Evolutionary conservation across 2,113 vertebrate species (phyloP).

Genomic region (Xenotilapia flavipinnis): DNA sequence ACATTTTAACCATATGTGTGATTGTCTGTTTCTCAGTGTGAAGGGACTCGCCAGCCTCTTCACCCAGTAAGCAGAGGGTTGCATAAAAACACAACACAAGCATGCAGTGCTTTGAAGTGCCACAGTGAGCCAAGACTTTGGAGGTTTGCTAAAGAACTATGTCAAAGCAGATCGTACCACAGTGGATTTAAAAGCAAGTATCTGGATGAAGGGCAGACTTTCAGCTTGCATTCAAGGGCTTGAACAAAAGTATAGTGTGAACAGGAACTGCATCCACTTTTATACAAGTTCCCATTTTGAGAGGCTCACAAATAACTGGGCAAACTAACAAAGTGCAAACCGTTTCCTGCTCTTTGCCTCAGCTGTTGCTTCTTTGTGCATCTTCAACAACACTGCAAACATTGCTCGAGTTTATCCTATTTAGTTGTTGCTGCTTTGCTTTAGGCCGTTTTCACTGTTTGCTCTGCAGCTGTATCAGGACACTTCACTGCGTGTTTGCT

Average conservation of each 20-base stretch:
- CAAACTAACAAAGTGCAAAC: not conserved
- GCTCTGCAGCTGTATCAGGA: not conserved
- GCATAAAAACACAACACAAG: not conserved
- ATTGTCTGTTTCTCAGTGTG: not conserved
- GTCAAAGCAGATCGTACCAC: not conserved
- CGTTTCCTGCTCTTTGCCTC: fast-evolving
- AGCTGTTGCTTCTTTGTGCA: not conserved
- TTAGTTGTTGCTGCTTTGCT: not conserved
- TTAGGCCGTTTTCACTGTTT: not conserved
- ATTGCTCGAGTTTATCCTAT: not conserved
- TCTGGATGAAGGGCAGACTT: not conserved
- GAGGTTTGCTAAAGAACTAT: not conserved
- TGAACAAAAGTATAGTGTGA: not conserved
- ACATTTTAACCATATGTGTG: not conserved
- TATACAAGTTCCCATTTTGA: not conserved
- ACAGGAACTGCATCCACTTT: not conserved
- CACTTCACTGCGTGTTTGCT: not conserved
- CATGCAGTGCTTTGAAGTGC: not conserved
- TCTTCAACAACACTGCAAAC: not conserved
- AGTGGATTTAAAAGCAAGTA: not conserved
- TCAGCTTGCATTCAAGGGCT: fast-evolving
- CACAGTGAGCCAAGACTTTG: not conserved
- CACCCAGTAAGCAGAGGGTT: not conserved
- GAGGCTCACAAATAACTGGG: not conserved
- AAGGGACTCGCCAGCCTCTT: not conserved